phyloP scores from a whole-genome alignment of 2,113 vertebrate species.

The Dascyllus trimaculatus region DNA sequence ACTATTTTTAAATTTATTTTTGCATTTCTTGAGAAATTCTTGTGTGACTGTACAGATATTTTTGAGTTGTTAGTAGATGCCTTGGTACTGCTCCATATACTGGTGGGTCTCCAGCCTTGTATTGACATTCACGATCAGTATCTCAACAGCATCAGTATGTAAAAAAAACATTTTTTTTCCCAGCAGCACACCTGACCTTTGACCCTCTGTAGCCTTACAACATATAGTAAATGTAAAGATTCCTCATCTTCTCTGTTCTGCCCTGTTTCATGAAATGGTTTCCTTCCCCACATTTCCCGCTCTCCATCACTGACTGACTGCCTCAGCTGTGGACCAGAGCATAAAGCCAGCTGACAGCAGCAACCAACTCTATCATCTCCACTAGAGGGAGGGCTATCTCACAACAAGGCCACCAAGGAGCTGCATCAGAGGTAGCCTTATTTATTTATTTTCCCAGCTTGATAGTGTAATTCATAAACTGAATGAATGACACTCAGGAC shows the following conservation, averaged over 20 bases:
- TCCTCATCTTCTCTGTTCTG: too few species aligned
- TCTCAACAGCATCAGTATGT: too few species aligned
- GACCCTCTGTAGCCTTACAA: too few species aligned
- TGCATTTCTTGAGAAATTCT: neutral
- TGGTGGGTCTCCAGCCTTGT: neutral
- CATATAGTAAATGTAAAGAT: too few species aligned
- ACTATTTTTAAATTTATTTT: neutral
- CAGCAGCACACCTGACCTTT: too few species aligned
- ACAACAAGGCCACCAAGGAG: conserved; percentile 71
- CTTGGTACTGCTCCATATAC: neutral
- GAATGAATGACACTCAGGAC: conserved; percentile 76
- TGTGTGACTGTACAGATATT: too few species aligned
- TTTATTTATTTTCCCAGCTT: conserved; percentile 69
- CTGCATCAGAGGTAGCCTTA: conserved; percentile 63
- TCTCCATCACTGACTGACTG: conserved; percentile 39
- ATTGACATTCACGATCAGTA: neutral
- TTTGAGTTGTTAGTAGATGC: neutral
- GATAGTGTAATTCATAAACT: conserved; percentile 76
- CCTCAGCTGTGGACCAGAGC: conserved; percentile 51
- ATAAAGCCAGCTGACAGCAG: conserved; percentile 58
- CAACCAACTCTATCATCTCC: conserved; percentile 72
- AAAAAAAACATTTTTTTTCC: too few species aligned
- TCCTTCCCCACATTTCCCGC: conserved; percentile 2
- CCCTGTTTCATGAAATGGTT: too few species aligned
- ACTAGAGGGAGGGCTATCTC: conserved; percentile 87